These are phyloP conservation scores for Fregetta grallaria DNA, from an alignment of 2,113 vertebrate species.

Conservation along the genomic window DNA sequence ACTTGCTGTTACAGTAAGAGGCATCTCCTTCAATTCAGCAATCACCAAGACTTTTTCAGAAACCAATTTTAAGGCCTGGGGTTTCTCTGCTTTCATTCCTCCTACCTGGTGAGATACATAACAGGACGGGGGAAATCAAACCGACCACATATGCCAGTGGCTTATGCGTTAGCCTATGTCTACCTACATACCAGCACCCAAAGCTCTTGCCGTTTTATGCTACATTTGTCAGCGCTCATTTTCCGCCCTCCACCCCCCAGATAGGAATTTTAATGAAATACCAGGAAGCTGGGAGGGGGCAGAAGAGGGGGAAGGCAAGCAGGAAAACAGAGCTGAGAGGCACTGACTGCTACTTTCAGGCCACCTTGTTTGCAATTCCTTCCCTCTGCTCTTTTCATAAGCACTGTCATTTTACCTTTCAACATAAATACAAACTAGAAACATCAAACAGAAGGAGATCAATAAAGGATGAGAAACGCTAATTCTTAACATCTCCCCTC, in stretches of 20 bases:
- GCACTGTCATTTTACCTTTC: neutral
- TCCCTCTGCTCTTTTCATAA: neutral
- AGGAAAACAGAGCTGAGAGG: neutral
- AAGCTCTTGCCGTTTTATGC: neutral
- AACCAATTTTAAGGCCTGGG: neutral
- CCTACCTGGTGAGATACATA: neutral
- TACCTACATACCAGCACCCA: neutral
- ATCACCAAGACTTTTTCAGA: neutral
- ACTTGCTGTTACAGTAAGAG: neutral
- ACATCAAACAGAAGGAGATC: neutral
- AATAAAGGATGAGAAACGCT: neutral
- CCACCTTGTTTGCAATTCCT: neutral
- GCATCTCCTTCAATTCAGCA: neutral
- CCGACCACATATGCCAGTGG: neutral
- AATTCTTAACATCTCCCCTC: neutral
- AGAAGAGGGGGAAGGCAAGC: neutral
- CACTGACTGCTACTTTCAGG: neutral
- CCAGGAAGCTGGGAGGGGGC: neutral
- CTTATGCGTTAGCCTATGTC: neutral
- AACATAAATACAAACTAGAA: neutral
- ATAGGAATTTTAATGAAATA: neutral
- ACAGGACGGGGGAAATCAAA: neutral
- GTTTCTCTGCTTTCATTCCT: neutral
- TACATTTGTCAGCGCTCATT: neutral
- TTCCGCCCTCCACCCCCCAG: accelerated